Base-by-base conservation (phyloP, 2,888 invertebrate species). In the Pyrgus malvae region DNA sequence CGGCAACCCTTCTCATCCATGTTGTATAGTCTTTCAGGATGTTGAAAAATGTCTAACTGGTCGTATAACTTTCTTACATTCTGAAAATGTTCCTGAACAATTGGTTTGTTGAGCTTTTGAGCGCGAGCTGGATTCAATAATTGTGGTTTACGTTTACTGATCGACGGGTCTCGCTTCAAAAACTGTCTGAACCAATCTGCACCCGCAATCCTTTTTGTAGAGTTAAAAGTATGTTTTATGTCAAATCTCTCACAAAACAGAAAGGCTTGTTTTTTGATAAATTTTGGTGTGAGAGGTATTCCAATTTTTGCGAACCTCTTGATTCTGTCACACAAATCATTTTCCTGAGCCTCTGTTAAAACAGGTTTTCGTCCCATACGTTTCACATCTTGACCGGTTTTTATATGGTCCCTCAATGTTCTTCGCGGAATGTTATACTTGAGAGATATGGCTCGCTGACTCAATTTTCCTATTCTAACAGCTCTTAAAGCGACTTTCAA, bases 221-320 rank as follows among this genome's bases (percentile, higher is more conserved):
- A 40, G 49, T 55, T 48, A 38, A 56, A 55, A 23, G 53, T 44
- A 9, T 59, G 53, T 31, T 56, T 56, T 21, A 56, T 49, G 49
- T 57, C 27, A 25, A 42, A 42, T 41, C 31, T 53, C 25, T 45
- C 33, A 54, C 54, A 54, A 45, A 57, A 54, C 45, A 54, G 33
- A 54, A 49, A 48, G 12, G 41, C 40, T 23, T 41, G 41, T 23
- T 41, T 41, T 46, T 57, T 41, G 7, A 66, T 64, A 56, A 65
- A 64, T 63, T 60, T 65, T 40, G 66, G 63, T 0, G 65, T 66
- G 57, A 66, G 63, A 57, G 66, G 66, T 56, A 68, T 3, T 58
- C 63, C 64, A 50, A 64, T 37, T 59, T 65, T 61, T 54, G 65
- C 63, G 63, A 66, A 42, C 68, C 35, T n/a, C n/a, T n/a, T n/a